Conservation (phyloP, 2,113 vertebrate genomes). For the Larimichthys crocea region DNA sequence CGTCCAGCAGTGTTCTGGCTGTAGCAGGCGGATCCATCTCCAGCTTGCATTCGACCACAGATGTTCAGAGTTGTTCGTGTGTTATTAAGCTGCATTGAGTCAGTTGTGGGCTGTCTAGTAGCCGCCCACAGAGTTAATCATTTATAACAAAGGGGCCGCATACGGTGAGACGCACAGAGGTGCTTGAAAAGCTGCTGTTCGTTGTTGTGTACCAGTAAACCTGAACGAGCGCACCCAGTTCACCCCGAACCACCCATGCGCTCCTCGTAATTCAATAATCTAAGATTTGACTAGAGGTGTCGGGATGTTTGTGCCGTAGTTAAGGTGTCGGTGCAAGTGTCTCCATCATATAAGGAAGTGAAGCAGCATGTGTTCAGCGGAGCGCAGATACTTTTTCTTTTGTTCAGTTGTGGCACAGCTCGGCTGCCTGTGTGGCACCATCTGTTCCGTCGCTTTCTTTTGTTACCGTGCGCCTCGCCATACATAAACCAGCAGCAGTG, state of each 20-base stretch:
- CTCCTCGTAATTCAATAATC: too few relatives aligned
- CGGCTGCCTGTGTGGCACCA: slow-evolving; percentile 35
- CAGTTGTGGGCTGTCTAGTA: not conserved
- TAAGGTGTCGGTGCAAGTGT: slow-evolving; percentile 14
- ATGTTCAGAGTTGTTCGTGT: slow-evolving; percentile 15
- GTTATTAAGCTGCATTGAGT: slow-evolving; percentile 41
- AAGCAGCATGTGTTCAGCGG: slow-evolving; percentile 45
- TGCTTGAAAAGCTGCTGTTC: not conserved
- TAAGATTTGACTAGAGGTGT: accelerated
- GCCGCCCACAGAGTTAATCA: slow-evolving; percentile 66
- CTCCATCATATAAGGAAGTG: slow-evolving; percentile 74
- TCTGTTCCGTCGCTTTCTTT: slow-evolving; percentile 55
- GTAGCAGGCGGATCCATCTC: slow-evolving; percentile 10
- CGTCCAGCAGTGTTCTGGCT: not conserved
- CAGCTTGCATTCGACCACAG: not conserved
- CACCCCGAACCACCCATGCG: not conserved
- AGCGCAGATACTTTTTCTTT: slow-evolving; percentile 57
- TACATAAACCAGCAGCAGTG: not conserved
- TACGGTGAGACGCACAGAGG: slow-evolving; percentile 25
- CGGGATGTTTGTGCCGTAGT: not conserved
- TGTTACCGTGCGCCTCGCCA: slow-evolving; percentile 11
- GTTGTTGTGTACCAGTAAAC: slow-evolving; percentile 1
- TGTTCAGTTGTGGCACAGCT: slow-evolving; percentile 48
- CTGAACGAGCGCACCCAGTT: not conserved
- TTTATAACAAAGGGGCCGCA: slow-evolving; percentile 51